Base-by-base conservation (phyloP, 2,888 invertebrate species). In the Drosophila testacea region DNA sequence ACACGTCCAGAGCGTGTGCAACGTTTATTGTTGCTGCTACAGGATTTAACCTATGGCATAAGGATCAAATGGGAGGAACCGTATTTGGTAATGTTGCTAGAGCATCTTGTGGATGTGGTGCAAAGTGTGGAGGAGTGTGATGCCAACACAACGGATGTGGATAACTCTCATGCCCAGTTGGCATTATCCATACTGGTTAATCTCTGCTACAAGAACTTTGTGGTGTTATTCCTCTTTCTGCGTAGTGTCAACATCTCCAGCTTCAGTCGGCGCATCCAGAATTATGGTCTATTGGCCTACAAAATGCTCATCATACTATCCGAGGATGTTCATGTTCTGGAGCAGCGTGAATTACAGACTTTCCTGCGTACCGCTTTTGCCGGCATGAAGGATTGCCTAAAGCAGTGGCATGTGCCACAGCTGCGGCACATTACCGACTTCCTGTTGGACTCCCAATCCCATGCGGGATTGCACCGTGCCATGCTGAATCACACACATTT, bases 31-130 rank as follows among this genome's bases (percentile, higher is more conserved):
- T 62, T 81, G 0, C 79, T 92, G 27, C 54, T 92, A 32, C 92
- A 96, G 94, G 96, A 96, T 87, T 93, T 97, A 66, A 96, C 96
- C 0, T 96, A 96, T 81, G 96, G 96, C 32, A 95, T 96, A 16
- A 95, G 95, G 90, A 96, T 97, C 30, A 95, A 94, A 6, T 96
- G 96, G 96, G 96, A 96, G 90, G 96, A 96, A 84, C 95, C 96
- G 0, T 95, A 96, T 90, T 93, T 97, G 44, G 92, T 95, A 0
- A 93, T 94, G 69, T 92, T 97, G 9, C 94, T 96, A 91, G 94
- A 95, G 61, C 94, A 94, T 22, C 91, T 96, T 0, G 95, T 95
- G 0, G 94, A 95, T 32, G 95, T 95, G 94, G 94, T 96, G 51
- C 93, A 94, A 10, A 93, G 93, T 2, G 66, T 74, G 0, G 81